Conservation (phyloP, 2,797 vertebrate species). For the Urocyon cinereoargenteus region DNA sequence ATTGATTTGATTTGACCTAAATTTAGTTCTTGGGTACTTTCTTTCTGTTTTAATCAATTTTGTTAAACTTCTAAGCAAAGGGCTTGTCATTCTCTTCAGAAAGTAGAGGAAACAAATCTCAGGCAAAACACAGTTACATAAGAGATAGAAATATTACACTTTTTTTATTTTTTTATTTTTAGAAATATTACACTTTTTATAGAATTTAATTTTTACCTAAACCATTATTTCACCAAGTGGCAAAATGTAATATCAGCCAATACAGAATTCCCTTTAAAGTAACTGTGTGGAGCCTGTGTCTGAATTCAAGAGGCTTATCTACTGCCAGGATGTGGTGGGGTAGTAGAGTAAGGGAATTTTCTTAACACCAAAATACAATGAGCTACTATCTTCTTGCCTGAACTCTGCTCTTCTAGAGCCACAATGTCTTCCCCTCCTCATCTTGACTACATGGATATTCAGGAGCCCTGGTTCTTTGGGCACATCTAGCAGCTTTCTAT, state of each 20-base stretch:
- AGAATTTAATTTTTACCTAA: constrained; percentile 38
- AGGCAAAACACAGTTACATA: not conserved
- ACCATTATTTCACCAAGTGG: not conserved
- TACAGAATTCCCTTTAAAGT: not conserved
- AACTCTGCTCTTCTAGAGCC: not conserved
- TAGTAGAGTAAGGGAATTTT: not conserved
- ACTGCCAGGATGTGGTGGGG: not conserved
- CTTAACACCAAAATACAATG: not conserved
- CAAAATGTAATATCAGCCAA: not conserved
- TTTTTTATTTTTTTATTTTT: too few species aligned
- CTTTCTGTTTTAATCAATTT: constrained; percentile 20
- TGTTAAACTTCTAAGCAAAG: constrained; percentile 17
- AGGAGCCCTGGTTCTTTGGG: not conserved
- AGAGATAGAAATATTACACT: not conserved
- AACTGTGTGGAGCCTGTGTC: not conserved
- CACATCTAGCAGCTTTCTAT: not conserved
- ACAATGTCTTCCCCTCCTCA: not conserved
- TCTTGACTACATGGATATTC: not conserved
- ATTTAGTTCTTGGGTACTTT: not conserved
- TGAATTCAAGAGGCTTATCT: not conserved
- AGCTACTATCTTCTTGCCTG: not conserved
- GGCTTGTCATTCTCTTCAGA: not conserved
- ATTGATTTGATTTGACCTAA: constrained; percentile 14
- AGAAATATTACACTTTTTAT: not conserved
- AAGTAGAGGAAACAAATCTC: not conserved